Percentiles rank a stretch among this genome's conserved stretches.
Conservation (phyloP, 2,113 vertebrate genomes). For the Microtus oregoni region DNA sequence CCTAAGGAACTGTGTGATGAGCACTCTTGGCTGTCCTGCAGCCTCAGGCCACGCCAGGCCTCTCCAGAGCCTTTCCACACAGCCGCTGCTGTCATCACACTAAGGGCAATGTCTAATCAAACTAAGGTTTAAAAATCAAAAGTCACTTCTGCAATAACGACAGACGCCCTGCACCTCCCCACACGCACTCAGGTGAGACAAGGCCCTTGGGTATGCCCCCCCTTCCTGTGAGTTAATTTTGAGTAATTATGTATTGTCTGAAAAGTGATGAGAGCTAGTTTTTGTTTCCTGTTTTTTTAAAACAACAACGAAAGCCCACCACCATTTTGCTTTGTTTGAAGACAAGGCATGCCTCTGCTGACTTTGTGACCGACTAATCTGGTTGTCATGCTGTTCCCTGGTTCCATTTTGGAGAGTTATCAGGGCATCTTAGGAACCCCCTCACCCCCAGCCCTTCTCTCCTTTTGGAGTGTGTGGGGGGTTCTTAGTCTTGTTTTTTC, state of each 20-base stretch:
- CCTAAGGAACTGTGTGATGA: constrained; percentile 99
- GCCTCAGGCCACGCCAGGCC: constrained; percentile 95
- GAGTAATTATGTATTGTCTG: constrained; percentile 86
- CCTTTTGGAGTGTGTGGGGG: constrained; percentile 49
- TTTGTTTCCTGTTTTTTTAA: constrained; percentile 76
- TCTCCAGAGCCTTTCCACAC: constrained; percentile 86
- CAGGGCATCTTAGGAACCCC: constrained; percentile 72
- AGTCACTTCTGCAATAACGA: constrained; percentile 90
- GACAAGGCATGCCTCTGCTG: constrained; percentile 86
- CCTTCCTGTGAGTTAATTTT: constrained; percentile 86
- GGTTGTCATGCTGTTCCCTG: constrained; percentile 74
- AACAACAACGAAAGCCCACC: constrained; percentile 11
- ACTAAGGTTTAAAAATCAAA: constrained; percentile 90
- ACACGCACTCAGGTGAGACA: constrained; percentile 68
- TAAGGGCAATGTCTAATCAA: constrained; percentile 92
- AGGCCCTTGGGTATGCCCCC: constrained; percentile 77
- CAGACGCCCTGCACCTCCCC: constrained; percentile 86
- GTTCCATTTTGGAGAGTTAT: constrained; percentile 67
- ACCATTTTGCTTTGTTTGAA: constrained; percentile 77
- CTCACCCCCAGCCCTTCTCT: neutral
- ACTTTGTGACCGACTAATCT: constrained; percentile 88
- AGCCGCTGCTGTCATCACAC: constrained; percentile 89
- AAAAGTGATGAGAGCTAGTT: constrained; percentile 87
- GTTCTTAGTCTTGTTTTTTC: constrained; percentile 74
- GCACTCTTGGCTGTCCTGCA: constrained; percentile 98